These are phyloP conservation scores for Hafferia zeledoni DNA, from an alignment of 2,797 vertebrate species.

Conservation along the genomic window DNA sequence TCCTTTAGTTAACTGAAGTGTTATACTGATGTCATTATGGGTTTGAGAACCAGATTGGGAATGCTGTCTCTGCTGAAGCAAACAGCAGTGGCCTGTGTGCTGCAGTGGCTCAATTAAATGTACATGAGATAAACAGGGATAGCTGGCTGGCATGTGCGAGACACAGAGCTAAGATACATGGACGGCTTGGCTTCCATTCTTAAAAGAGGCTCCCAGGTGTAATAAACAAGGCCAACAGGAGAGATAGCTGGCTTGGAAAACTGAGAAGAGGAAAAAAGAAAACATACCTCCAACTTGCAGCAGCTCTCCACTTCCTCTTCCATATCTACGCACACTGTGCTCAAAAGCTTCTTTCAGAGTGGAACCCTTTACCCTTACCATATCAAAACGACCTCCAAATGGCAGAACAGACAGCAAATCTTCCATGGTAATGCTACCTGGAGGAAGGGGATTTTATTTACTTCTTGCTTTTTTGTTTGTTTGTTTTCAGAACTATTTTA, in stretches of 20 bases:
- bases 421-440: constrained; percentile 90
- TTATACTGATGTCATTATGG: background rate
- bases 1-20: background rate
- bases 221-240: background rate
- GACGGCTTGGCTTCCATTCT: background rate
- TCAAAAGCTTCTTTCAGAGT: constrained; percentile 87
- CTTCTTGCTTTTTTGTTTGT: too few relatives aligned
- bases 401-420: constrained; percentile 88
- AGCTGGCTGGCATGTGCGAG: background rate
- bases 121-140: fast-evolving
- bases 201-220: background rate
- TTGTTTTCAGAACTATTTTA: background rate
- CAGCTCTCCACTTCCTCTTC: constrained; percentile 86
- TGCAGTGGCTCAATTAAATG: background rate
- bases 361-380: constrained; percentile 86
- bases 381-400: constrained; percentile 89
- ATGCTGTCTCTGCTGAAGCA: background rate
- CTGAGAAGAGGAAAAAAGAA: background rate
- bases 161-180: background rate
- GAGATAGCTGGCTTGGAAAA: background rate
- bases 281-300: constrained; percentile 91
- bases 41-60: background rate
- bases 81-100: fast-evolving
- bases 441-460: background rate
- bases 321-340: constrained; percentile 85